A percentile compares a stretch with the other conserved stretches of the same genome.
Evolutionary conservation across 37 sponge, comb jelly and placozoan species (phyloP).

Genomic region (Aplysina aerophoba): DNA sequence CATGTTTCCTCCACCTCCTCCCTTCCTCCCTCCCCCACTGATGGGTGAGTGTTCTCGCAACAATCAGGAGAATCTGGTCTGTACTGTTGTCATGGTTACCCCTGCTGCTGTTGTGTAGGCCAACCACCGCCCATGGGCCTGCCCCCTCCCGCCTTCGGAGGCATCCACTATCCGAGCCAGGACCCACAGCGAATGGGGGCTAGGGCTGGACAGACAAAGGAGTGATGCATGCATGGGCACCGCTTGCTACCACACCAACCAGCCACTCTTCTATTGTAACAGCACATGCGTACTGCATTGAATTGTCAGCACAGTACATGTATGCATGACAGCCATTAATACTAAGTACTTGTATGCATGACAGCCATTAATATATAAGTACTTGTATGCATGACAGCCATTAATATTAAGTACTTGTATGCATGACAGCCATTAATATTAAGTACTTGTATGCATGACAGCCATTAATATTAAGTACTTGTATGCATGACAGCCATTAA

Average conservation of each 20-base stretch:
- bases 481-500: no score
- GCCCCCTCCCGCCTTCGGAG: slow-evolving; percentile 24
- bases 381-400: no score
- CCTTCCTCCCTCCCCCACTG: slow-evolving; percentile 23
- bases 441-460: no score
- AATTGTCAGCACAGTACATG: no score
- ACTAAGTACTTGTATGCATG: no score
- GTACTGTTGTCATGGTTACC: neutral
- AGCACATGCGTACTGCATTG: neutral
- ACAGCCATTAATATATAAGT: no score
- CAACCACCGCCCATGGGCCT: neutral
- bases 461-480: no score
- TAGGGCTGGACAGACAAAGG: neutral
- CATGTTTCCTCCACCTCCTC: slow-evolving; percentile 28
- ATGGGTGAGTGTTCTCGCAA: slow-evolving; percentile 24
- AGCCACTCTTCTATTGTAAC: neutral
- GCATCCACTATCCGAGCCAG: slow-evolving; percentile 90
- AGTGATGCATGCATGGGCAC: neutral
- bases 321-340: no score
- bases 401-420: no score
- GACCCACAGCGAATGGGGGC: slow-evolving; percentile 88
- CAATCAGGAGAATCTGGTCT: neutral
- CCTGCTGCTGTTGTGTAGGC: no score
- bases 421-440: no score
- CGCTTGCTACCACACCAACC: neutral